Conservation (phyloP, 2,113 vertebrate species). For the Tautogolabrus adspersus region DNA sequence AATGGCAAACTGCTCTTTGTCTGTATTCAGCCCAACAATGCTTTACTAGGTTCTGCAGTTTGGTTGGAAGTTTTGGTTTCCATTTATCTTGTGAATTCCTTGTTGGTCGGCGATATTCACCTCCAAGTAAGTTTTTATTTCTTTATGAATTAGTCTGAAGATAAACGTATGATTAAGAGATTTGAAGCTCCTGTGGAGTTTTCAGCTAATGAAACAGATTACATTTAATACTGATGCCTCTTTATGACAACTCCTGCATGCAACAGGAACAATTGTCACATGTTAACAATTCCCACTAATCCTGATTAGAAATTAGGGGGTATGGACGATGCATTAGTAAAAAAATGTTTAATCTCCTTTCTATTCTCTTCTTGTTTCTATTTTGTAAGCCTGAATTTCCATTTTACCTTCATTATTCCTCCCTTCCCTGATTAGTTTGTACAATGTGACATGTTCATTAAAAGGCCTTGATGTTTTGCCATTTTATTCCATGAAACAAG, state of each 20-base stretch:
- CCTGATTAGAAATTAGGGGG: background rate
- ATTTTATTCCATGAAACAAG: slow-evolving; percentile 46
- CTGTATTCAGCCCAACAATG: background rate
- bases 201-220: too few relatives aligned
- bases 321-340: background rate
- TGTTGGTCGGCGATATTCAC: too few relatives aligned
- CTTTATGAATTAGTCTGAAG: too few relatives aligned
- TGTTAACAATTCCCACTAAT: background rate
- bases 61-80: too few relatives aligned
- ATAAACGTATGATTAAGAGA: too few relatives aligned
- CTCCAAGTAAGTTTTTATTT: too few relatives aligned
- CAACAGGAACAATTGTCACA: background rate
- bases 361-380: background rate
- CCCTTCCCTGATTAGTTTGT: slow-evolving; percentile 10
- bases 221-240: too few relatives aligned
- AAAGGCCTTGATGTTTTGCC: slow-evolving; percentile 37
- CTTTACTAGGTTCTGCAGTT: background rate
- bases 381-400: background rate
- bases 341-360: background rate
- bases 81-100: too few relatives aligned
- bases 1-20: slow-evolving; percentile 4
- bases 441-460: slow-evolving; percentile 17
- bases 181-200: too few relatives aligned
- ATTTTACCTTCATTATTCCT: background rate
- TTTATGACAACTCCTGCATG: too few relatives aligned